Conservation (phyloP, 2,888 invertebrate species). For the Slavum lentiscoides region DNA sequence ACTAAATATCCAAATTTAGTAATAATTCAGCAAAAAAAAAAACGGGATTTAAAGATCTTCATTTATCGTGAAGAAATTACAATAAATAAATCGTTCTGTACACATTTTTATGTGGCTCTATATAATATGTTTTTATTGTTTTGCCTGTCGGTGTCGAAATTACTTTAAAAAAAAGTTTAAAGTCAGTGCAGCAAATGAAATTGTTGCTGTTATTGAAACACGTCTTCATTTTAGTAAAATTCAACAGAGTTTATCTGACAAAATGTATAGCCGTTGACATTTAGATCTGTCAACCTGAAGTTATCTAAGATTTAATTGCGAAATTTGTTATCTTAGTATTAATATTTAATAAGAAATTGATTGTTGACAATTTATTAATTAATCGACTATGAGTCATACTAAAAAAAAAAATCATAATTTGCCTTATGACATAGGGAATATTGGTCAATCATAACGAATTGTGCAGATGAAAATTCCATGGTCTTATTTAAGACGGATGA, state of each 20-base stretch:
- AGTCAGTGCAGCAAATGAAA: too few relatives aligned
- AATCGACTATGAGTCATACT: conserved; percentile 12
- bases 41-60: too few relatives aligned
- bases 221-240: neutral
- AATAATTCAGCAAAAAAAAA: too few relatives aligned
- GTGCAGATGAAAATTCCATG: neutral
- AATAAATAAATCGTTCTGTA: too few relatives aligned
- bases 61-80: too few relatives aligned
- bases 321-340: conserved; percentile 20
- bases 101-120: too few relatives aligned
- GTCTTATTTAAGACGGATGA: neutral
- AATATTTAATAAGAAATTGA: conserved; percentile 17
- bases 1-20: too few relatives aligned
- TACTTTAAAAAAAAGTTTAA: too few relatives aligned
- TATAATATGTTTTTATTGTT: too few relatives aligned
- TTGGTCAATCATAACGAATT: conserved; percentile 7
- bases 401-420: too few relatives aligned
- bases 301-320: conserved; percentile 11
- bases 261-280: neutral
- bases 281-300: neutral
- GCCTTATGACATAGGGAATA: neutral
- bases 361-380: conserved; percentile 34
- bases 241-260: neutral
- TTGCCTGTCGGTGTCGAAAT: too few relatives aligned
- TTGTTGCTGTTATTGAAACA: too few relatives aligned